Evolutionary conservation across 2,888 invertebrate species (phyloP), one percentile per base, ranked within the genome.

Genomic region (Volucella inflata): DNA sequence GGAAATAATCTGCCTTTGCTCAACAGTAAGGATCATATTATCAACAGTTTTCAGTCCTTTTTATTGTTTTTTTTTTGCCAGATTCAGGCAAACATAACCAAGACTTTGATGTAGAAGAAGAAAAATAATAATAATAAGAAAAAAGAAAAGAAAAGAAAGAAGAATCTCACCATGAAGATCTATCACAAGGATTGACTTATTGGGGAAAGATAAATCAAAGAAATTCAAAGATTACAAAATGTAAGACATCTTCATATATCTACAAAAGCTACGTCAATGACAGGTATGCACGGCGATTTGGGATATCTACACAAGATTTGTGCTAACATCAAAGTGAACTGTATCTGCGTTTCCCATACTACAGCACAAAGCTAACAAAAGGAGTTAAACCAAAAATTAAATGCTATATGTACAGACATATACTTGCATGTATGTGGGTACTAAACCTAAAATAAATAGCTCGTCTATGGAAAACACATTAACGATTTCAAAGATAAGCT

Each of bases 11-110:
- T 79, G 51, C 59, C 64, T 75, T 84, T 70, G 74, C 62, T 70
- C 36, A 78, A 83, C 72, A 68, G 68, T 64, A 83, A 74, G 83
- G 68, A 83, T 83, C 74, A 68, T 78, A 78, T 83, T 78, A 68
- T 78, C 83, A 72, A 72, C 78, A 72, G 68, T 78, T 78, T 68
- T 74, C 55, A 70, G 55, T 74, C 68, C 65, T 74, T 78, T 72
- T 65, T 59, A 30, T 59, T 68, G 36, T 68, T 17, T 38, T 46
- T 16, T 10, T 60, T 55, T 57, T 17, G 4, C 65, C 60, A 51
- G 51, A 51, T 42, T 59, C 64, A 42, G n/a, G 77, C 21, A 77
- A 82, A 60, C 62, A 53, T 76, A 76, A 55, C 57, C 44, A 64
- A 55, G 21, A 65, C 83, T 83, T 83, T 83, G 78, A 74, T 78